Percentiles rank a stretch among this genome's conserved stretches.
phyloP scores from a whole-genome alignment of 2,888 invertebrate species.

The Nephrocerus scutellatus region DNA sequence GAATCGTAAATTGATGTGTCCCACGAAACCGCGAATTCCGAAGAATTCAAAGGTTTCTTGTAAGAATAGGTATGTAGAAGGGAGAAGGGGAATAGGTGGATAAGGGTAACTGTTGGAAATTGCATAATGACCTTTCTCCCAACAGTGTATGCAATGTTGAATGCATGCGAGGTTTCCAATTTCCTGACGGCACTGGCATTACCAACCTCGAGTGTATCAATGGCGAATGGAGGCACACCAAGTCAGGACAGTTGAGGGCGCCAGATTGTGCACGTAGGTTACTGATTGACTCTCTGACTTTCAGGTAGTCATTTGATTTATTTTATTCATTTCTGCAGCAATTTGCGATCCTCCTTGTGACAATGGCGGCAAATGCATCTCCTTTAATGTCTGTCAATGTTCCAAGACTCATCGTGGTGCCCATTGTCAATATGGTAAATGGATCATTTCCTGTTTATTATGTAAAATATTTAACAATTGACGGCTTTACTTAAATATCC shows the following conservation, averaged over 20 bases:
- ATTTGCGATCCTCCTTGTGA: constrained; percentile 65
- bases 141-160: constrained; percentile 60
- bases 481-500: constrained; percentile 47
- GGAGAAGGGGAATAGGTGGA: background rate
- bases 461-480: background rate
- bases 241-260: constrained; percentile 55
- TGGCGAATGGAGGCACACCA: constrained; percentile 63
- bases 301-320: background rate
- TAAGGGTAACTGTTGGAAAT: background rate
- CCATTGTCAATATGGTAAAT: constrained; percentile 41
- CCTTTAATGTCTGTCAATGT: constrained; percentile 72
- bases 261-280: constrained; percentile 65
- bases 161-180: constrained; percentile 61
- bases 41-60: constrained; percentile 60
- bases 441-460: background rate
- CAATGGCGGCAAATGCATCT: constrained; percentile 76
- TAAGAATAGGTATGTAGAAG: constrained; percentile 54
- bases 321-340: constrained; percentile 34
- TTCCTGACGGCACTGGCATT: constrained; percentile 63
- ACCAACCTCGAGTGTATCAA: constrained; percentile 62
- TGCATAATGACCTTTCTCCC: constrained; percentile 12
- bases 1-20: constrained; percentile 64
- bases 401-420: constrained; percentile 54
- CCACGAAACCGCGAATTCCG: constrained; percentile 59
- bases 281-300: background rate